Evolutionary conservation across 2,888 invertebrate genomes (phyloP), one percentile per base, ranked within the genome.

Genomic region (Gandaritis pyraliata): DNA sequence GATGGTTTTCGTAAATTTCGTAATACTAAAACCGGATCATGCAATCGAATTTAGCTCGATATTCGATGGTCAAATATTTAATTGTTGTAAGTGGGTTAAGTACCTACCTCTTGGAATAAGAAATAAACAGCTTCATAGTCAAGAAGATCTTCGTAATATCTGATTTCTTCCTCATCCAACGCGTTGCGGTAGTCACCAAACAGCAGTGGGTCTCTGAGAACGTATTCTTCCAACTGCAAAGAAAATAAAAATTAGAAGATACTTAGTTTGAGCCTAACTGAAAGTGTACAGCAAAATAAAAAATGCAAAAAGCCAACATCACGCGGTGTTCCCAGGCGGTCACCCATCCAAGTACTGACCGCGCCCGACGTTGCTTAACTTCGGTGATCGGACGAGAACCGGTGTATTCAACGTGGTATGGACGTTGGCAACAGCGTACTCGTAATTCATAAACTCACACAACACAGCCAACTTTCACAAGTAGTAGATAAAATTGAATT

Each of bases 111-210:
- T 90, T 96, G 95, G 77, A 98, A 97, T 1, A 98, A 87, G 71
- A 95, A 96, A 80, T 95, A 97, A n/a, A 97, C 95, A 0, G 97
- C 97, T 73, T 97, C 96, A 78, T 97, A 98, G 81, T 98, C 98
- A 7, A 97, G 89, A 12, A 98, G 89, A 81, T 98, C 98, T 79
- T 98, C 98, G 76, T 98, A 98, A 71, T 95, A 94, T 59, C 98
- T 92, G 0, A 94, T 92, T 71, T 97, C 97, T 0, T 94, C 94
- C 76, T 97, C 96, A 68, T 96, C 96, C 30, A 96, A 89, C 0
- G 97, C 96, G 76, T 97, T 98, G 47, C 97, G 93, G 76, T 96
- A 98, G 80, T 98, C 98, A 0, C 98, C 98, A 79, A 96, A 98
- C 0, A 98, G 90, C 51, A 97, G 77, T 0, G 98, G 98, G 85